Base-by-base conservation (phyloP, 2,888 invertebrate genomes). In the Epinotia brunnichana region DNA sequence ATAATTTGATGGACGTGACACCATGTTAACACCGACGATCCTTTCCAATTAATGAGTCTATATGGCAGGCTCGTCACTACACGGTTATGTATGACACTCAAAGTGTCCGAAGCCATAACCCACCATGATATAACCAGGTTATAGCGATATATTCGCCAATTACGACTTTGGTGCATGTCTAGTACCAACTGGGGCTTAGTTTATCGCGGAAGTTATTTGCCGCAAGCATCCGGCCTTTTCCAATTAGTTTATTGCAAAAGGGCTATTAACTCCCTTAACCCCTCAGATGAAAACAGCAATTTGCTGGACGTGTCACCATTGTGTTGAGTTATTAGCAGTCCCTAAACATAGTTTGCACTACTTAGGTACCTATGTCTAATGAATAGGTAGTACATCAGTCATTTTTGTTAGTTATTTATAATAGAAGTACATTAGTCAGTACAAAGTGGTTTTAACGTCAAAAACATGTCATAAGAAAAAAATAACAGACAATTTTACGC, bases 191-290 rank as follows among this genome's bases (percentile, higher is more conserved):
- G 39, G 39, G 19, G 21, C 24, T 41, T 19, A 54, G 54, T 41
- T 56, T 56, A 41, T 56, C n/a, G 54, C 54, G 66, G 66, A 66
- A 66, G 66, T 56, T 24, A 56, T 66, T 56, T 41, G 41, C 66
- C 54, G 54, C 66, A 56, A 66, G 54, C 66, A 56, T 66, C 66
- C 66, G 66, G 66, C 66, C 66, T 66, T 66, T 66, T 56, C 54
- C 41, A 68, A 68, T 59, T 68, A 67, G 44, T 57, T 21, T 41
- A 68, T 44, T 59, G 57, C 41, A 68, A 68, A 64, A 39, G 64
- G 54, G 39, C 11, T 66, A n/a, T 54, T 53, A 54, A 53, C 53
- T 41, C 64, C 39, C 53, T 17, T 39, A 24, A 66, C 66, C 54
- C 66, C 39, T 41, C 39, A 41, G 21, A 19, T 29, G 60, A 48